Evolutionary conservation across 2,797 vertebrate genomes (phyloP), one percentile per base, ranked within the genome.

Genomic region (Sternarchorhynchus goeldii): DNA sequence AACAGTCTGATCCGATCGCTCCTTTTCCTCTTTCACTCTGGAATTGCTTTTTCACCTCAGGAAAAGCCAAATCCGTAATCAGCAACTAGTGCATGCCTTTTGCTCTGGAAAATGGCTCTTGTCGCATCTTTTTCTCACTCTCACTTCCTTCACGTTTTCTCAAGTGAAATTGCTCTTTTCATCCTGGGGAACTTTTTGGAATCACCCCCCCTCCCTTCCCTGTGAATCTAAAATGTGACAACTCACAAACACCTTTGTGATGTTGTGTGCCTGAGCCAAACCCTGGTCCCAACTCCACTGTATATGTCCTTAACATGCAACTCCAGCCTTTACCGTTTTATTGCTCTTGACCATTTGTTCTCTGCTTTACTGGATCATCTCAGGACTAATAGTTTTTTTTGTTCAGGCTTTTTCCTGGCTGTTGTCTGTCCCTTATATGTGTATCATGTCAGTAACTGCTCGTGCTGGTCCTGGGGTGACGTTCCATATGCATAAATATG

Each of bases 41-140:
- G 73, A 86, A 87, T 90, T 56, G 70, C 31, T 80, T 55, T 50
- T 81, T 80, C 67, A 79, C 56, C 34, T 71, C n/a, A 34, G 58
- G 60, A 72, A 79, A 73, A 66, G 39, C 36, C 7, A 70, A 36
- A 60, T 67, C 57, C n/a, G 36, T 59, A 89, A 86, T 90, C 90
- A 90, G 71, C 86, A 68, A 91, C 85, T 83, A 89, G 91, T 96
- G 94, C 94, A 93, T 95, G 93, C 89, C 83, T 59, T 90, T 90
- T 91, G 84, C 89, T 84, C 80, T 72, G 79, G 62, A 69, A 67
- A 67, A 66, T 87, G 64, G 45, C 72, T 70, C 41, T 14, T 2
- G 59, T 53, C 64, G 45, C 73, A 71, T 80, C 66, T 75, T 55
- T 64, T 59, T 80, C 10, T 74, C 29, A 6, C 74, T 84, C 79